A percentile compares a stretch with the other conserved stretches of the same genome.
phyloP scores from a whole-genome alignment of 2,113 vertebrate genomes.

The Semnornis frantzii region DNA sequence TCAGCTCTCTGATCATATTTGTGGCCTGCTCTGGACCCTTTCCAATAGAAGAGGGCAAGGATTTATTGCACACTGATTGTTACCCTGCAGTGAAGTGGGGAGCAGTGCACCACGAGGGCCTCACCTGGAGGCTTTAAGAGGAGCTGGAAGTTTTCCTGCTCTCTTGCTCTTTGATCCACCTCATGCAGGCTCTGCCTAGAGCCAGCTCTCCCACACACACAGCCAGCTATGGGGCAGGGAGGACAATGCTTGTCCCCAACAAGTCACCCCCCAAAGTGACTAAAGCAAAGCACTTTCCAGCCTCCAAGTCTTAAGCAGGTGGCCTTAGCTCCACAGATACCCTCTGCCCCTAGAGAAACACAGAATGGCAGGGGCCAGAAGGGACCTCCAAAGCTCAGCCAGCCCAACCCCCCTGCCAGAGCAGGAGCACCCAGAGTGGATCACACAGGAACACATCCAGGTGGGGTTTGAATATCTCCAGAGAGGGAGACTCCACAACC shows the following conservation, averaged over 20 bases:
- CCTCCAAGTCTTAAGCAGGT: neutral
- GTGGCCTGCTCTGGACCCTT: too few species aligned
- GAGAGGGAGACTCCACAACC: too few species aligned
- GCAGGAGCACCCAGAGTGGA: too few species aligned
- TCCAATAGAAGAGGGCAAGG: too few species aligned
- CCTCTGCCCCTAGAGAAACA: neutral
- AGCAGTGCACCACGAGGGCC: neutral
- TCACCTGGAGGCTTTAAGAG: neutral
- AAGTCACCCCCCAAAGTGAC: neutral
- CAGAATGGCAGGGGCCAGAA: too few species aligned
- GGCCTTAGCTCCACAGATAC: neutral
- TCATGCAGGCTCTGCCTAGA: neutral
- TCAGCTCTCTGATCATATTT: too few species aligned
- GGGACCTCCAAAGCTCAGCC: too few species aligned
- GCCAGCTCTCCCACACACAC: rapidly evolving
- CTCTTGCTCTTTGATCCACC: neutral
- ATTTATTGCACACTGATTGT: too few species aligned
- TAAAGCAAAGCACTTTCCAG: neutral
- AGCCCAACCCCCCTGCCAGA: too few species aligned
- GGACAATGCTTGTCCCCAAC: rapidly evolving
- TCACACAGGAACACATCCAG: too few species aligned
- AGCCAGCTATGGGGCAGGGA: neutral
- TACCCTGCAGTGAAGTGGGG: neutral
- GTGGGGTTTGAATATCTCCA: too few species aligned
- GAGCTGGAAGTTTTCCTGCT: neutral